These are phyloP conservation scores for Eupeodes latifasciatus DNA, from an alignment of 2,888 invertebrate species.

Conservation along the genomic window DNA sequence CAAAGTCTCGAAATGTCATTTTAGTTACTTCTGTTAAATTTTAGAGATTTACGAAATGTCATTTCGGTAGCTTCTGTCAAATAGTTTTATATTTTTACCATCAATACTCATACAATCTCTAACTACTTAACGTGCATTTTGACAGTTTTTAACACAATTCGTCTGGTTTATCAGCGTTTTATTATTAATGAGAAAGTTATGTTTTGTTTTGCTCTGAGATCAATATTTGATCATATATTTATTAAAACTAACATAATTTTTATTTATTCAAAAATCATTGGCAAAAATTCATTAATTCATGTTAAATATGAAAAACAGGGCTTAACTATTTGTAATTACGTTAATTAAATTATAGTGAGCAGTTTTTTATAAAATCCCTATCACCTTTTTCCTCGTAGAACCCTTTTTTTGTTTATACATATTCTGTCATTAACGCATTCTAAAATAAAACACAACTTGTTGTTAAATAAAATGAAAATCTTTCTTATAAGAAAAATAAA, in stretches of 20 bases:
- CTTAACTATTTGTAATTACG: conserved; percentile 69
- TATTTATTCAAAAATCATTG: conserved; percentile 48
- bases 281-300: conserved; percentile 64
- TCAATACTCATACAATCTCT: too few species aligned
- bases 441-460: neutral
- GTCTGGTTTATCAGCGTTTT: too few species aligned
- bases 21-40: too few species aligned
- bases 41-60: too few species aligned
- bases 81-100: too few species aligned
- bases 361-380: conserved; percentile 34
- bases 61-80: too few species aligned
- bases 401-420: conserved; percentile 50
- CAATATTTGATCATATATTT: conserved; percentile 2
- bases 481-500: conserved; percentile 23
- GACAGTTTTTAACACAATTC: too few species aligned
- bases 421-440: conserved; percentile 48
- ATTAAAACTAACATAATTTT: conserved; percentile 10
- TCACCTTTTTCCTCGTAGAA: conserved; percentile 47
- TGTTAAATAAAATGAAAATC: conserved; percentile 22
- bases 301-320: conserved; percentile 61
- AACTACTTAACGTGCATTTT: too few species aligned
- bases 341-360: conserved; percentile 43
- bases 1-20: too few species aligned
- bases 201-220: conserved; percentile 32
- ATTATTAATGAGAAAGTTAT: too few species aligned